Conservation (phyloP, 2,888 invertebrate species). For the Apeira syringaria region DNA sequence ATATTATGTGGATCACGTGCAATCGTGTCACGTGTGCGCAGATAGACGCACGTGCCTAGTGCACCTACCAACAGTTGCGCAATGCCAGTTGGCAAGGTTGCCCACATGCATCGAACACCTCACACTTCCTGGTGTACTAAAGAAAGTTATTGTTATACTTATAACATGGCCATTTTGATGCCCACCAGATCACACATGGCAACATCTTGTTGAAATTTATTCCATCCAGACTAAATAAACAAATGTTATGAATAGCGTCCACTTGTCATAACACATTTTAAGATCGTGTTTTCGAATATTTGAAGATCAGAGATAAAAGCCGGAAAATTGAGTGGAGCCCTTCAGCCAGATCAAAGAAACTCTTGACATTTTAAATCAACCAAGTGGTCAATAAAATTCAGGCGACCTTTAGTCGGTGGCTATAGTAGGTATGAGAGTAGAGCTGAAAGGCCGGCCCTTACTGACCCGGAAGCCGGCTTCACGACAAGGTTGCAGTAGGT, state of each 20-base stretch:
- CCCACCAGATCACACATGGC: not conserved
- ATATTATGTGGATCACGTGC: constrained; percentile 48
- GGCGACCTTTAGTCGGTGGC: constrained; percentile 29
- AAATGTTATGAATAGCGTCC: too few species aligned
- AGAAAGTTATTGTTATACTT: constrained; percentile 37
- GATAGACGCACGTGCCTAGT: constrained; percentile 49
- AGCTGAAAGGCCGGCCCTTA: constrained; percentile 66
- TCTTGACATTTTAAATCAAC: constrained; percentile 23
- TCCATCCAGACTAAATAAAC: too few species aligned
- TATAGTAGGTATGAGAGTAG: constrained; percentile 22
- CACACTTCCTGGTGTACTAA: constrained; percentile 42
- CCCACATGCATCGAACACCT: constrained; percentile 41
- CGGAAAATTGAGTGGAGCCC: constrained; percentile 6
- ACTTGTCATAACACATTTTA: not conserved
- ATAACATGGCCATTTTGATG: constrained; percentile 13
- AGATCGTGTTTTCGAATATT: not conserved
- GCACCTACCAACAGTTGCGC: constrained; percentile 47
- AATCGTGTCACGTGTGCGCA: constrained; percentile 44
- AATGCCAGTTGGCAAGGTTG: constrained; percentile 55
- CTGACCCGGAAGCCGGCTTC: constrained; percentile 75
- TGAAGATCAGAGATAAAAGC: constrained; percentile 1
- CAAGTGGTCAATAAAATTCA: constrained; percentile 22
- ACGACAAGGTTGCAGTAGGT: constrained; percentile 63
- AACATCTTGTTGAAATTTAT: too few species aligned
- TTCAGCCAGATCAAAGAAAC: constrained; percentile 15